A percentile compares a stretch with the other conserved stretches of the same genome.
Conservation (phyloP, 2,113 vertebrate species). For the Nicator chloris region DNA sequence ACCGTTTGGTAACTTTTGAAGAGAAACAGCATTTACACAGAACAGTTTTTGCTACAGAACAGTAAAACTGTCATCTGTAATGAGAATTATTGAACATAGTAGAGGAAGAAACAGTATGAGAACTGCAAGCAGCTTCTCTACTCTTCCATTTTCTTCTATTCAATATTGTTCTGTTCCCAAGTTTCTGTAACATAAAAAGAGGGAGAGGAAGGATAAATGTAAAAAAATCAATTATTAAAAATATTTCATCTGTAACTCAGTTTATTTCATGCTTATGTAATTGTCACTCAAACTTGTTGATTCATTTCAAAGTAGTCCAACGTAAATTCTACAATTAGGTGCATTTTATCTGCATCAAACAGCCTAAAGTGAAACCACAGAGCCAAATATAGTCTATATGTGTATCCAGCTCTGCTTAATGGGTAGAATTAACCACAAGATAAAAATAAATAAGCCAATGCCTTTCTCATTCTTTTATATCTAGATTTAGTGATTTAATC, state of each 20-base stretch:
- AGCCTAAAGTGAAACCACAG: background rate
- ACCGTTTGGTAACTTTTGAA: background rate
- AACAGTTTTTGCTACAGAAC: background rate
- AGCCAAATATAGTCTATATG: background rate
- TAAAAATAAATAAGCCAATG: background rate
- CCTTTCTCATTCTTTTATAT: background rate
- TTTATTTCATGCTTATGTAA: background rate
- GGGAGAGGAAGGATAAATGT: background rate
- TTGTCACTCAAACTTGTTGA: background rate
- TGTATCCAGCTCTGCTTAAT: background rate
- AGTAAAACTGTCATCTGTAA: background rate
- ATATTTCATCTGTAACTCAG: background rate
- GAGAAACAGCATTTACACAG: background rate
- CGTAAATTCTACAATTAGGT: background rate
- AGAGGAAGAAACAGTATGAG: background rate
- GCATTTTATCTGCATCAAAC: background rate
- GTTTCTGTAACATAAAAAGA: constrained; percentile 33
- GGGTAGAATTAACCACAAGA: background rate
- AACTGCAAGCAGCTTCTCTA: background rate
- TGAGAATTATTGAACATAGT: background rate
- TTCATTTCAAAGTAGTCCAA: background rate
- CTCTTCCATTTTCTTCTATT: constrained; percentile 37
- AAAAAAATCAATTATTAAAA: background rate
- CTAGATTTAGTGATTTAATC: background rate
- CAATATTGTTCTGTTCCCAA: background rate